Percentiles rank a stretch among this genome's conserved stretches.
Evolutionary conservation across 2,797 vertebrate species (phyloP).

Genomic region (Eidolon dupreanum): DNA sequence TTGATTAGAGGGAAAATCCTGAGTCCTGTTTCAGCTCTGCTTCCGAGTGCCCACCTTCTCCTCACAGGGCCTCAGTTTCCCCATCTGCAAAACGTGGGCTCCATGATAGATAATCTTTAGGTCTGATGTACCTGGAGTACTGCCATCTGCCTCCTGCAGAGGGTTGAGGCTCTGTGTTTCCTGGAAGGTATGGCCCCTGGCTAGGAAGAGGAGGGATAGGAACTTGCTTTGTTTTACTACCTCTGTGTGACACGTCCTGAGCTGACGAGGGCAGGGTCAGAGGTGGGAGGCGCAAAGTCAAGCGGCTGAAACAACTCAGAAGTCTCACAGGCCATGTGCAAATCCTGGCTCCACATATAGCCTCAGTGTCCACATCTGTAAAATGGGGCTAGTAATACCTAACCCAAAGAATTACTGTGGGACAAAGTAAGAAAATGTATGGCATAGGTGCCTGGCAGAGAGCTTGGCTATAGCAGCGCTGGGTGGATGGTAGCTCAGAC

Average conservation of each 20-base stretch:
- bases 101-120: neutral
- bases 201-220: neutral
- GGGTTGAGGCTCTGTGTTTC: neutral
- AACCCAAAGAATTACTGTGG: neutral
- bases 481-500: rapidly evolving
- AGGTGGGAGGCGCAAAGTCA: neutral
- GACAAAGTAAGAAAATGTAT: neutral
- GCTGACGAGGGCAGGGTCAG: neutral
- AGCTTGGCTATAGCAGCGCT: neutral
- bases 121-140: neutral
- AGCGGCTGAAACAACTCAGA: neutral
- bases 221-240: neutral
- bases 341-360: neutral
- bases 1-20: neutral
- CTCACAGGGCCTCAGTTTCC: neutral
- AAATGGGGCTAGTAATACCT: neutral
- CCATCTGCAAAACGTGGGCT: neutral
- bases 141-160: neutral
- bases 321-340: neutral
- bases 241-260: neutral
- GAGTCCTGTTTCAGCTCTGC: neutral
- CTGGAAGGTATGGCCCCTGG: neutral
- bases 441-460: neutral
- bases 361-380: neutral
- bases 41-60: neutral